Base-by-base conservation (phyloP, 2,888 invertebrate species). In the Adelphocoris suturalis region DNA sequence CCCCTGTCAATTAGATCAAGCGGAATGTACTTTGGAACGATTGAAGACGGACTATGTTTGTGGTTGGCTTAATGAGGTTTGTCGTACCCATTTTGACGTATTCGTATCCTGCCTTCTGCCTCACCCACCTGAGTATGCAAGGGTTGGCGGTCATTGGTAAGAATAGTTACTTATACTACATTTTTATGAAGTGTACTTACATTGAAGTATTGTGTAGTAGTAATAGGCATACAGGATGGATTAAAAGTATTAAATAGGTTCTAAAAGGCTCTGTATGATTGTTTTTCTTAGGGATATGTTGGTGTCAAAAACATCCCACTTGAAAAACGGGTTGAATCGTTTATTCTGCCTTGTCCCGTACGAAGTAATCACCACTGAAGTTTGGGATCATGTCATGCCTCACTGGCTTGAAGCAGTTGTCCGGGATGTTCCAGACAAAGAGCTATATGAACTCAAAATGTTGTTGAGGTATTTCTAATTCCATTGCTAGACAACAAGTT, bases 361-460 rank as follows among this genome's bases (percentile, higher is more conserved):
- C 93, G 99, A 99, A 92, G 97, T 99, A 46, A 97, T 99, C 91
- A 98, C 98, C 0, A 96, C 97, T 91, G 98, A 98, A 92, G 98
- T 98, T 90, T 99, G 99, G 99, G 98, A 99, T 93, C 97, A 97
- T 93, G 98, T 99, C 28, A 99, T 99, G 98, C 99, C 99, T 0
- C 97, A 98, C 92, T 99, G 99, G 99, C 97, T 99, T 96, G 99
- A 99, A 93, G 98, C 99, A 0, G 98, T 99, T 92, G 97, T 97
- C 86, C 97, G 97, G 91, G 98, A 98, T 93, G 97, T 98, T 0
- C 97, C 97, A 0, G 97, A 98, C 93, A 97, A 97, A 93, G 98
- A 98, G 92, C 94, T 98, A 76, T 94, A 95, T 84, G 98, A 98
- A 93, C 93, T 98, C 19, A 97, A 97, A 93, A 96, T 97, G 91